phyloP scores from a whole-genome alignment of 2,888 invertebrate genomes.

The Acanthococcus lagerstroemiae region DNA sequence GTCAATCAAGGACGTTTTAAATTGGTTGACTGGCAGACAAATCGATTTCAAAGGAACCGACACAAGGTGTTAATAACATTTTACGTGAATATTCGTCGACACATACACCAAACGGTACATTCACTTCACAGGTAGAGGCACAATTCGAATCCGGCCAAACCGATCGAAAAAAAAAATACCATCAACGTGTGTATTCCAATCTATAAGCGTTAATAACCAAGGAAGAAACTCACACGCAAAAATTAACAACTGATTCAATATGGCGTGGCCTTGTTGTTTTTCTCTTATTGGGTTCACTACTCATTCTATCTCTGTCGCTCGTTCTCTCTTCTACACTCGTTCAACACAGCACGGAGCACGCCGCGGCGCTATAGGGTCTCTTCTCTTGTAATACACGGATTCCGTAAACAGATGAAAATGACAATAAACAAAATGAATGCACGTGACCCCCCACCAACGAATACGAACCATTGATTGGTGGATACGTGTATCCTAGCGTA shows the following conservation, averaged over 20 bases:
- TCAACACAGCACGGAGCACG: conserved; percentile 15
- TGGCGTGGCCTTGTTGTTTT: conserved; percentile 48
- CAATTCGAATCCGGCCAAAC: not conserved
- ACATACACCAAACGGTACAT: not conserved
- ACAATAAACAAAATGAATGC: conserved; percentile 39
- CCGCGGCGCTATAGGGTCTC: conserved; percentile 39
- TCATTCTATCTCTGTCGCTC: conserved; percentile 25
- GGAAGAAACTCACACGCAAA: conserved; percentile 41
- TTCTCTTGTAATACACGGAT: conserved; percentile 40
- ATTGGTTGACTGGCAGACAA: conserved; percentile 38
- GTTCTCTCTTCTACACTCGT: conserved; percentile 16
- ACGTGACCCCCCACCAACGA: conserved; percentile 36
- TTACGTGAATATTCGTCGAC: not conserved
- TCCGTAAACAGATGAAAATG: conserved; percentile 39
- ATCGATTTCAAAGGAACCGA: conserved; percentile 31
- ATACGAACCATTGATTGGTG: conserved; percentile 29
- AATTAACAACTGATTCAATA: conserved; percentile 53
- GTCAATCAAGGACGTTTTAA: conserved; percentile 44
- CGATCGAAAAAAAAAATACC: not conserved
- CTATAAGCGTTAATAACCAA: conserved; percentile 17
- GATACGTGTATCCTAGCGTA: conserved; percentile 1
- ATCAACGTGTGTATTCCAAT: conserved; percentile 3
- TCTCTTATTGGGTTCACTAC: conserved; percentile 32
- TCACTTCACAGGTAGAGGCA: not conserved
- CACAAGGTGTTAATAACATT: conserved; percentile 23